Conservation (phyloP, 1,140 invertebrate genomes). For the Nasonia vitripennis region DNA sequence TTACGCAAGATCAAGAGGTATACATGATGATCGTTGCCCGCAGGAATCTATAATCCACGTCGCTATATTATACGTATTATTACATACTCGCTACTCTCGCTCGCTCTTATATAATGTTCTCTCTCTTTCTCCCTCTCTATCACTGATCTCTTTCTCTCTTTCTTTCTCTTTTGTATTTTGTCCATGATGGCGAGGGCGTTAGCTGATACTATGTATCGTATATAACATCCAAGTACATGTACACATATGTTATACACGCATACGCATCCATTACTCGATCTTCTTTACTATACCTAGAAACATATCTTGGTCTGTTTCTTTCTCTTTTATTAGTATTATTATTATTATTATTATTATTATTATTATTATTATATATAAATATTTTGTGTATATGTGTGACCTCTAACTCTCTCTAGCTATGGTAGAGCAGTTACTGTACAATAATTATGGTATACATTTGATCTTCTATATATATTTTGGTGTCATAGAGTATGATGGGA, state of each 20-base stretch:
- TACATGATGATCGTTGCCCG: constrained; percentile 9
- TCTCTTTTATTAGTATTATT: not conserved
- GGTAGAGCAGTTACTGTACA: constrained; percentile 21
- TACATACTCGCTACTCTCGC: not conserved
- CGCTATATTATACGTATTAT: constrained; percentile 4
- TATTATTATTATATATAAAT: not conserved
- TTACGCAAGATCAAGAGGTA: constrained; percentile 92
- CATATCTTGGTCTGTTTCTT: not conserved
- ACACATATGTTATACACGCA: not conserved
- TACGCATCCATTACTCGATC: not conserved
- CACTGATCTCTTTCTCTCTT: not conserved
- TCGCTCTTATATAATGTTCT: not conserved
- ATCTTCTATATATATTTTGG: constrained; percentile 5
- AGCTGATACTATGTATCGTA: not conserved
- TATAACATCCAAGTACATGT: not conserved
- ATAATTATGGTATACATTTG: not conserved
- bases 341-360: not conserved
- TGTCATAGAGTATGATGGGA: constrained; percentile 19
- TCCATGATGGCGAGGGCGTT: not conserved
- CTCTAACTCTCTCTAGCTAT: not conserved
- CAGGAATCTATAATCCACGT: not conserved
- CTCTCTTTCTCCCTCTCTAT: not conserved
- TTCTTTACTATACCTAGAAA: constrained; percentile 3
- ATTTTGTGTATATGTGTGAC: constrained; percentile 9
- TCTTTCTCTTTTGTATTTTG: not conserved